A percentile compares a stretch with the other conserved stretches of the same genome.
phyloP scores from a whole-genome alignment of 1,140 invertebrate genomes.

The Drosophila navojoa region DNA sequence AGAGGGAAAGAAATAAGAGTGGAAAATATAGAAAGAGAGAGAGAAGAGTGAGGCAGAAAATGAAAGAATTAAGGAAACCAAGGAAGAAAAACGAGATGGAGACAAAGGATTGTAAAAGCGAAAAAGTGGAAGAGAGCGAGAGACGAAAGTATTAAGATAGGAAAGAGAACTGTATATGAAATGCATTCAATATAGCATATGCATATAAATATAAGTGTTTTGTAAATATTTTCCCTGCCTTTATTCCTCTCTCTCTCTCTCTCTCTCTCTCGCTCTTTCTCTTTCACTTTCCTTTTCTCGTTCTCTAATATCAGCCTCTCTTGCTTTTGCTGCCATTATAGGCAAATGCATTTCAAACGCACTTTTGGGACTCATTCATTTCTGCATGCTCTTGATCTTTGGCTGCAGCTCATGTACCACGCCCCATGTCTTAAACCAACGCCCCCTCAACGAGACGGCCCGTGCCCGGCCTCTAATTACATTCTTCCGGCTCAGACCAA shows the following conservation, averaged over 20 bases:
- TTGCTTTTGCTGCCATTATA: background rate
- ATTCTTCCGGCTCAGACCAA: slow-evolving; percentile 67
- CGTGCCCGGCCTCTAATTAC: slow-evolving; percentile 73
- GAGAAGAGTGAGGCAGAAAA: no score
- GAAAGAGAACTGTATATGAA: no score
- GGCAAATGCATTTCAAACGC: slow-evolving; percentile 1
- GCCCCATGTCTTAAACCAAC: slow-evolving; percentile 50
- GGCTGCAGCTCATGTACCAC: slow-evolving; percentile 48
- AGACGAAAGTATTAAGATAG: no score
- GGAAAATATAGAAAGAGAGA: no score
- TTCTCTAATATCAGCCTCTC: background rate
- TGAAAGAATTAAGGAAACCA: no score
- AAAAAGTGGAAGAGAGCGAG: no score
- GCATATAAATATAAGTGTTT: no score
- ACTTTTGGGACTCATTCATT: slow-evolving; percentile 17
- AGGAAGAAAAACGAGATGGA: no score
- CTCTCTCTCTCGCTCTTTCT: background rate
- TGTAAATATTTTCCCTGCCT: no score
- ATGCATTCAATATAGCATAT: no score
- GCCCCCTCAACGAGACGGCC: slow-evolving; percentile 20
- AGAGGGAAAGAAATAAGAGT: no score
- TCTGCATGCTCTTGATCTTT: slow-evolving; percentile 20
- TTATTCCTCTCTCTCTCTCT: background rate
- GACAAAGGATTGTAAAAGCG: no score
- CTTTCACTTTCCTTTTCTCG: background rate